Percentiles rank a stretch among this genome's conserved stretches.
These are phyloP conservation scores for Labroides dimidiatus DNA, from an alignment of 2,797 vertebrate genomes.

Conservation along the genomic window DNA sequence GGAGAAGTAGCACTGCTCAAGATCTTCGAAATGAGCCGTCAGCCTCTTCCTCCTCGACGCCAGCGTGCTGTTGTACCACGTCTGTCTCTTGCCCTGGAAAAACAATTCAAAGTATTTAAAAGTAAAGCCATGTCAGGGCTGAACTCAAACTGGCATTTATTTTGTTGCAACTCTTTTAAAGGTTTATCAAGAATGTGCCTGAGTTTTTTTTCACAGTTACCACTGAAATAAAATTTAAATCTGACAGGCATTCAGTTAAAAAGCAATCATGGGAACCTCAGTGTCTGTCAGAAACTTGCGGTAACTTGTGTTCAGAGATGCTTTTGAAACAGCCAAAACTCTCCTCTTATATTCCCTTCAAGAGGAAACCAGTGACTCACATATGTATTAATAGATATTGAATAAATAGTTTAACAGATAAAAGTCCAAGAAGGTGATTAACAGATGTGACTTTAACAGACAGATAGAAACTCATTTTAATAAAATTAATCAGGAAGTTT, in stretches of 20 bases:
- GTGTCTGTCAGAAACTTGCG: neutral
- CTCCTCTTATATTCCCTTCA: neutral
- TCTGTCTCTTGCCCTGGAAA: conserved; percentile 93
- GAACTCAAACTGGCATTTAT: neutral
- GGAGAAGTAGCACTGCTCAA: conserved; percentile 99
- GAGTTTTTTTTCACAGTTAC: neutral
- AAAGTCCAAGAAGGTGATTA: neutral
- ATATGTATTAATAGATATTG: neutral
- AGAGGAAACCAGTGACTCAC: neutral
- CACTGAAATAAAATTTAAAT: neutral
- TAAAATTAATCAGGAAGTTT: neutral
- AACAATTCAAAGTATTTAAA: conserved; percentile 4
- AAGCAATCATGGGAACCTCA: neutral
- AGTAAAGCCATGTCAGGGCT: neutral
- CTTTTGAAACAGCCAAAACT: neutral
- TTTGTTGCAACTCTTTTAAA: neutral
- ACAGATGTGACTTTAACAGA: neutral
- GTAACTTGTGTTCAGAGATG: neutral
- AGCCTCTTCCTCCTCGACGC: conserved; percentile 95
- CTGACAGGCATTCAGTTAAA: neutral
- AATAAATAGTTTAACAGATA: neutral
- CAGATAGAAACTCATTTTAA: neutral
- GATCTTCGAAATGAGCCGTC: conserved; percentile 97
- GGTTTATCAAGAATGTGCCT: neutral
- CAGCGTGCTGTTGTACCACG: conserved; percentile 97